These are phyloP conservation scores for Athene cunicularia DNA, from an alignment of 2,113 vertebrate genomes.

Conservation along the genomic window DNA sequence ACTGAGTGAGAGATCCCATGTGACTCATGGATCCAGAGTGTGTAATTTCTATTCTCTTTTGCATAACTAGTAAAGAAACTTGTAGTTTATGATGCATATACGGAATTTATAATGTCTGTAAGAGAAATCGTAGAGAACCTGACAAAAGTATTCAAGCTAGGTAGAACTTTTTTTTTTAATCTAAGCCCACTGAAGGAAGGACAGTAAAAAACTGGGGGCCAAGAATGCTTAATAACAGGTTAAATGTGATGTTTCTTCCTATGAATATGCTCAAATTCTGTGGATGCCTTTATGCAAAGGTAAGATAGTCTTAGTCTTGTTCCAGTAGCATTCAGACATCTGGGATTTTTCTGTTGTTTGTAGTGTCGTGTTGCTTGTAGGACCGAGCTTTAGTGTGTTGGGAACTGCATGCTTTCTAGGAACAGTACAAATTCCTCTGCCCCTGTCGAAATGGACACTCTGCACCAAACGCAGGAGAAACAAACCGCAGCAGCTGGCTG, in stretches of 20 bases:
- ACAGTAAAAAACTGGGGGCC: background rate
- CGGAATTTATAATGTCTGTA: background rate
- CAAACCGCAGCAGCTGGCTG: background rate
- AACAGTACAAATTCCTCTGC: background rate
- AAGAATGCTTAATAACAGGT: background rate
- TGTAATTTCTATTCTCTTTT: background rate
- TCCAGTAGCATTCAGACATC: background rate
- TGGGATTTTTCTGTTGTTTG: background rate
- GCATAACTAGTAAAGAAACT: background rate
- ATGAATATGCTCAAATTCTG: background rate
- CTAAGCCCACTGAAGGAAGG: background rate
- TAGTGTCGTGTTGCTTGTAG: background rate
- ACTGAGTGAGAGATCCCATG: background rate
- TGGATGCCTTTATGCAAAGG: background rate
- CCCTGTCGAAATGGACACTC: background rate
- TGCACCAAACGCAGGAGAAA: background rate
- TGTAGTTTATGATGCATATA: background rate
- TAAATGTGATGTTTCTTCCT: background rate
- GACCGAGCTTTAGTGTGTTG: background rate
- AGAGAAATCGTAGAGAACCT: background rate
- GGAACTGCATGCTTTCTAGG: background rate
- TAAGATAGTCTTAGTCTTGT: background rate
- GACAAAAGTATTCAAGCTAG: background rate
- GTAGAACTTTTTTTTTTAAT: background rate
- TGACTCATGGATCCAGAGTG: background rate